A percentile compares a stretch with the other conserved stretches of the same genome.
phyloP scores from a whole-genome alignment of 1,140 invertebrate species.

The Drosophila navojoa region DNA sequence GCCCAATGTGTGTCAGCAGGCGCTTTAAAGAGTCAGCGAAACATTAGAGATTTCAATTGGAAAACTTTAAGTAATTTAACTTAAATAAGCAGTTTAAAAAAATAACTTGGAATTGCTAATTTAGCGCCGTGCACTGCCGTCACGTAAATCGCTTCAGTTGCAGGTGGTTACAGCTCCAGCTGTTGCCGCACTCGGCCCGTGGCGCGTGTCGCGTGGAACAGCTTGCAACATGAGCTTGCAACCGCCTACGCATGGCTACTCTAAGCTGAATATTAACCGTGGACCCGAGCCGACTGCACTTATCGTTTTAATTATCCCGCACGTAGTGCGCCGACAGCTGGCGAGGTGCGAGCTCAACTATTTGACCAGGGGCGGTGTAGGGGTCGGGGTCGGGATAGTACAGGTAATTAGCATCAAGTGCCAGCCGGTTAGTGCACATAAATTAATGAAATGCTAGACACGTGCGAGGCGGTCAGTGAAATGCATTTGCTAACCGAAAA shows the following conservation, averaged over 20 bases:
- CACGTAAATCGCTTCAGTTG: constrained; percentile 34
- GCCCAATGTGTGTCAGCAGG: constrained; percentile 40
- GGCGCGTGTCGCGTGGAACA: constrained; percentile 23
- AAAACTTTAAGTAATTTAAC: background rate
- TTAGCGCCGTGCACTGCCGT: constrained; percentile 14
- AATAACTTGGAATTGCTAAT: constrained; percentile 2
- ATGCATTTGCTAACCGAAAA: constrained; percentile 31
- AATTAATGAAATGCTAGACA: constrained; percentile 69
- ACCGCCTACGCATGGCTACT: constrained; percentile 24
- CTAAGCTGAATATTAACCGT: constrained; percentile 40
- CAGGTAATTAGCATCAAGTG: constrained; percentile 30
- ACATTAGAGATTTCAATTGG: too few relatives aligned
- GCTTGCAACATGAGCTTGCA: constrained; percentile 9
- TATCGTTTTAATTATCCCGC: constrained; percentile 62
- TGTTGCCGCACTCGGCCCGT: background rate
- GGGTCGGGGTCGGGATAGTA: too few relatives aligned
- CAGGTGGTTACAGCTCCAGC: constrained; percentile 14
- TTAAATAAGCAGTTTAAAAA: background rate
- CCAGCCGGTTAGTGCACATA: constrained; percentile 10
- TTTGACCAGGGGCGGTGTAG: constrained; percentile 44
- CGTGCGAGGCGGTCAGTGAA: constrained; percentile 30
- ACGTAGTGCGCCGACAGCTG: constrained; percentile 52
- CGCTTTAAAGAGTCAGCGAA: constrained; percentile 22
- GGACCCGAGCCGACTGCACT: constrained; percentile 7
- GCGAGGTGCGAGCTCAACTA: constrained; percentile 30